Conservation (phyloP, 2,797 vertebrate species). For the Darevskia nairensis region DNA sequence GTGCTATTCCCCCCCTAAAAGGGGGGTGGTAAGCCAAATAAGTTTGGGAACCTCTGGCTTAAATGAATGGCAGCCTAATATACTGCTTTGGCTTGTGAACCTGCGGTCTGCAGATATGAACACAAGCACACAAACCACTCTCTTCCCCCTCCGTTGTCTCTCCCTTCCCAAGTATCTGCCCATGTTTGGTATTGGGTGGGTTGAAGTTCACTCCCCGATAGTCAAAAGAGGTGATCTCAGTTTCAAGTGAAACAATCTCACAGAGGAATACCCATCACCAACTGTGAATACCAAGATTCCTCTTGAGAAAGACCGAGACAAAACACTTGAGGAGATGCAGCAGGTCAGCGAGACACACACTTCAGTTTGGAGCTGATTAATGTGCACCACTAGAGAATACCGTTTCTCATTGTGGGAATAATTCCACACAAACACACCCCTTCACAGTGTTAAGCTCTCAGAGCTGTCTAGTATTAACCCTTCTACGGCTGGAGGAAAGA, state of each 20-base stretch:
- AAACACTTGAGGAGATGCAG: constrained; percentile 34
- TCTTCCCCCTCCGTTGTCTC: not conserved
- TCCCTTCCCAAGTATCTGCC: not conserved
- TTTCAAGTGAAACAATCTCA: not conserved
- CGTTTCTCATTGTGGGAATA: constrained; percentile 9
- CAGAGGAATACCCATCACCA: constrained; percentile 3
- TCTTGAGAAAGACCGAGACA: constrained; percentile 33
- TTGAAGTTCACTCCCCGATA: not conserved
- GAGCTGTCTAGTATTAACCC: not conserved
- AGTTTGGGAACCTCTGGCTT: no score
- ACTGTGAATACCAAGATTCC: constrained; percentile 13
- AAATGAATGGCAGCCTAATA: not conserved
- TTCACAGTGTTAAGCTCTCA: constrained; percentile 1
- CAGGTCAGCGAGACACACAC: constrained; percentile 18
- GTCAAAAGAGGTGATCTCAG: constrained; percentile 17
- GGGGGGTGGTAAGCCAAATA: no score
- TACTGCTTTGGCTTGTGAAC: not conserved
- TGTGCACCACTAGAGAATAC: not conserved
- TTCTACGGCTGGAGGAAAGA: not conserved
- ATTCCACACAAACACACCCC: not conserved
- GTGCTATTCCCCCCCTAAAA: no score
- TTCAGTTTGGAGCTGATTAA: constrained; percentile 9
- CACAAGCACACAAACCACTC: not conserved
- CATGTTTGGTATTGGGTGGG: constrained; percentile 15
- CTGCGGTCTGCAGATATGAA: not conserved